Base-by-base conservation (phyloP, 2,888 invertebrate species). In the Amphipoea lucens region DNA sequence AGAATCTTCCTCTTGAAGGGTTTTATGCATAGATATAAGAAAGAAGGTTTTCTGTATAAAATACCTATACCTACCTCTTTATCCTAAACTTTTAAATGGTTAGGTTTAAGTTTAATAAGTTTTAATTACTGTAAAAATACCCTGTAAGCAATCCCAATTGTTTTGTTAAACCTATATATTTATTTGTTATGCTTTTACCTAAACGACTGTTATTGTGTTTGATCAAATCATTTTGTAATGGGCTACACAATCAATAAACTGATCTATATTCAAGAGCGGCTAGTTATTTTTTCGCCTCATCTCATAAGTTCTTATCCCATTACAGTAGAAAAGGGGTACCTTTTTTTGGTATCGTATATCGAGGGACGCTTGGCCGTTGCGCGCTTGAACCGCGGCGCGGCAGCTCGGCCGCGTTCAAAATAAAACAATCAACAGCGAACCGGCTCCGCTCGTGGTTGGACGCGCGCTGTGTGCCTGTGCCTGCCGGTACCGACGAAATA, bases 341-440 rank as follows among this genome's bases (percentile, higher is more conserved):
- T 88, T 92, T 93, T 94, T 93, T 94, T 92, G 88, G 91, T 89
- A 87, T 82, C 87, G 90, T 90, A 85, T 87, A 83, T 86, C 80
- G 81, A 87, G 88, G 87, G 90, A 91, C 90, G 90, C 90, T 87
- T 81, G 89, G 85, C 90, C 90, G 90, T 89, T 90, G 89, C 90
- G 89, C 88, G 82, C 90, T 91, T 90, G 88, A 87, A 89, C 85
- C 84, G 89, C 90, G 45, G 42, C 88, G 89, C 90, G 45, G 42
- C 88, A 86, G 79, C 74, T 77, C 82, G 76, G 79, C 77, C 83
- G 81, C 68, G 92, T 94, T 94, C 93, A 95, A 96, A 96, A 96
- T 95, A 96, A 95, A 96, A 96, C 94, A 93, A 93, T 90, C 93
- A 89, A 89, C 95, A 95, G 94, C 95, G 92, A 95, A 95, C 96